Evolutionary conservation across 2,888 invertebrate species (phyloP).

Genomic region (Amphipyra berbera): DNA sequence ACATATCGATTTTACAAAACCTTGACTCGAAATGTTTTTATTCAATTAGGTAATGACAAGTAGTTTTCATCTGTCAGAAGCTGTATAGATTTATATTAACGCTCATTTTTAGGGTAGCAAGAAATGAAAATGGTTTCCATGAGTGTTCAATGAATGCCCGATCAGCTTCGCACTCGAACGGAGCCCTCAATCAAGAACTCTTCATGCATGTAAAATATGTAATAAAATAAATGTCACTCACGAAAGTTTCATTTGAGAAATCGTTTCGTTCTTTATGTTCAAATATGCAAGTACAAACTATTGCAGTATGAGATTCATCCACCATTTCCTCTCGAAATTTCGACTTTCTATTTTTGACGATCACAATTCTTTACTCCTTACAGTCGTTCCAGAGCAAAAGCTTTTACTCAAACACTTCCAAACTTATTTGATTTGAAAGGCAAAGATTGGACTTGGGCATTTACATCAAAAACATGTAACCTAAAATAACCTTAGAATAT

Average conservation of each 20-base stretch:
- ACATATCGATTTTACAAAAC: constrained; percentile 20
- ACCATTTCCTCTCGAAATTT: constrained; percentile 2
- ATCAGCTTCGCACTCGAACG: background rate
- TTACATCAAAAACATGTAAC: constrained; percentile 9
- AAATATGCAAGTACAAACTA: too few species aligned
- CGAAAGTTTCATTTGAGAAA: too few species aligned
- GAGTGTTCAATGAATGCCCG: background rate
- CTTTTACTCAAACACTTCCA: constrained; percentile 17
- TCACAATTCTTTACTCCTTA: constrained; percentile 6
- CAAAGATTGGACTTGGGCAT: constrained; percentile 19
- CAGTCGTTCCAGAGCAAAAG: constrained; percentile 21
- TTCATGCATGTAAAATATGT: too few species aligned
- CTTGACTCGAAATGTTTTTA: constrained; percentile 25
- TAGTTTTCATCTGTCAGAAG: constrained; percentile 15
- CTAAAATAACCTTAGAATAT: background rate
- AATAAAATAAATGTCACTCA: too few species aligned
- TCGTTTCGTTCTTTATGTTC: too few species aligned
- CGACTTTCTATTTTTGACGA: background rate
- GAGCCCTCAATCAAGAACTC: too few species aligned
- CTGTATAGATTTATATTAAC: constrained; percentile 12
- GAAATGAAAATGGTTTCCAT: background rate
- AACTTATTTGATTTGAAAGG: constrained; percentile 29
- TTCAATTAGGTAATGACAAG: constrained; percentile 37
- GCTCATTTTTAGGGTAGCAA: constrained; percentile 2
- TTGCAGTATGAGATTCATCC: background rate